phyloP scores from a whole-genome alignment of 2,888 invertebrate genomes.

The Galerucella calmariensis region DNA sequence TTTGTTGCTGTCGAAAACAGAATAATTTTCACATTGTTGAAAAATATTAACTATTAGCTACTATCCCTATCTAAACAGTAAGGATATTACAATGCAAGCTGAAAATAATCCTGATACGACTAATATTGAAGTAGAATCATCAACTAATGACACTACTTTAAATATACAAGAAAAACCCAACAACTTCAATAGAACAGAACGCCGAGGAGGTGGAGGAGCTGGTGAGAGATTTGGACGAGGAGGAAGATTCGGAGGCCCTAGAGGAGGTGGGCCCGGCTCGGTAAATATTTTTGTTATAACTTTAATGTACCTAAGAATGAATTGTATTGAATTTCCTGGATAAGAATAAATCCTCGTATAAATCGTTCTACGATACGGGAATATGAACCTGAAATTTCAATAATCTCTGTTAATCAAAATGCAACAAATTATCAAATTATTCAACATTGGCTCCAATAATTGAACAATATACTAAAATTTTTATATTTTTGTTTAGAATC shows the following conservation, averaged over 20 bases:
- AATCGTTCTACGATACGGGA: too few species aligned
- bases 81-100: conserved; percentile 31
- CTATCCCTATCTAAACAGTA: not conserved
- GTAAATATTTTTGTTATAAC: conserved; percentile 26
- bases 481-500: conserved; percentile 15
- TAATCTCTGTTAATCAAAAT: too few species aligned
- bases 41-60: not conserved
- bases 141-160: conserved; percentile 35
- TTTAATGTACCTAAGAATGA: too few species aligned
- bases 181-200: conserved; percentile 27
- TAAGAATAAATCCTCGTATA: not conserved
- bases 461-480: not conserved
- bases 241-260: conserved; percentile 43
- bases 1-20: not conserved
- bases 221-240: conserved; percentile 47
- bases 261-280: conserved; percentile 51
- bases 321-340: not conserved
- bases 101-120: conserved; percentile 37
- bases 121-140: conserved; percentile 37
- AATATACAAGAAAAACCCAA: conserved; percentile 31
- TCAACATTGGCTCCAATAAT: too few species aligned
- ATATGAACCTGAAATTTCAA: too few species aligned
- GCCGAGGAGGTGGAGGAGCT: conserved; percentile 38
- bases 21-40: not conserved
- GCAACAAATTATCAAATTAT: too few species aligned